phyloP scores from a whole-genome alignment of 1,140 invertebrate genomes.

The Himalopsyche phryganea region DNA sequence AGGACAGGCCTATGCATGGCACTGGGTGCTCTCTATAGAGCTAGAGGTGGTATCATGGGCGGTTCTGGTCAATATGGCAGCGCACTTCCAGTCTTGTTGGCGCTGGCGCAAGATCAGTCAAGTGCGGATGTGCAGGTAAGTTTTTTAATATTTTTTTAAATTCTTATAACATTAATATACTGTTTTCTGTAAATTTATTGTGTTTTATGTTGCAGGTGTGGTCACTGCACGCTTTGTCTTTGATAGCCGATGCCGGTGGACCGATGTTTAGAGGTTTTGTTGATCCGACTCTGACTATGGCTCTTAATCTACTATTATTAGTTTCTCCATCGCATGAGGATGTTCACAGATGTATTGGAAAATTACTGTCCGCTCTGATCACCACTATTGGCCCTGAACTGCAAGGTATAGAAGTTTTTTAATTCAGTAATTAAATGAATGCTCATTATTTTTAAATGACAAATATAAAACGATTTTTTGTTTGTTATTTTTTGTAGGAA shows the following conservation, averaged over 20 bases:
- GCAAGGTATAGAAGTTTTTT: slow-evolving; percentile 60
- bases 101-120: slow-evolving; percentile 88
- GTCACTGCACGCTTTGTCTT: slow-evolving; percentile 90
- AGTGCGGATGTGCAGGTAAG: slow-evolving; percentile 84
- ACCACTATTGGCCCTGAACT: slow-evolving; percentile 98
- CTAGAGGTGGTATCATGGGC: slow-evolving; percentile 40
- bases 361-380: slow-evolving; percentile 88
- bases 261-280: slow-evolving; percentile 98
- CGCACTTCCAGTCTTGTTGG: slow-evolving; percentile 81
- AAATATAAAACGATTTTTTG: no score
- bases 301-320: slow-evolving; percentile 83
- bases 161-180: slow-evolving; percentile 15
- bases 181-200: not conserved
- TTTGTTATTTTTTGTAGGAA: slow-evolving; percentile 45
- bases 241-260: slow-evolving; percentile 96
- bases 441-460: no score
- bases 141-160: slow-evolving; percentile 13
- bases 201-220: slow-evolving; percentile 69
- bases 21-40: slow-evolving; percentile 53
- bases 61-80: slow-evolving; percentile 36
- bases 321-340: slow-evolving; percentile 88
- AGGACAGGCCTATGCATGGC: slow-evolving; percentile 87
- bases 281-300: slow-evolving; percentile 86
- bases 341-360: slow-evolving; percentile 92
- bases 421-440: no score